phyloP scores from a whole-genome alignment of 2,113 vertebrate genomes.

The Oncorhynchus keta region DNA sequence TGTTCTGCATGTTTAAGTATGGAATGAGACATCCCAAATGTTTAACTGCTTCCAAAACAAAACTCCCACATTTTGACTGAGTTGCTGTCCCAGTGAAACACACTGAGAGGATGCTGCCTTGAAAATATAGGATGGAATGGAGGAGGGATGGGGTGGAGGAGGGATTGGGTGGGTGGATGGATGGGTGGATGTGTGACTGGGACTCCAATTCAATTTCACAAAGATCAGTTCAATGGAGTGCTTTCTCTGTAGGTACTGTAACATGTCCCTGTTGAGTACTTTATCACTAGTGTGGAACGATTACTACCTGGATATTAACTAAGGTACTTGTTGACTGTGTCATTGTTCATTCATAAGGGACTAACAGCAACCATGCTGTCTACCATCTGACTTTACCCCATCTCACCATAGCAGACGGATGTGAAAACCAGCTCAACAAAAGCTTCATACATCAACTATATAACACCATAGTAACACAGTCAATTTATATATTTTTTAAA shows the following conservation, averaged over 20 bases:
- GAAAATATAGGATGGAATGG: not conserved
- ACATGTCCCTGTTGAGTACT: not conserved
- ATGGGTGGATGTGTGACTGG: not conserved
- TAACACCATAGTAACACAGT: no score
- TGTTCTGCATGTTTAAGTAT: constrained; percentile 81
- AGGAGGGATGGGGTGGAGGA: constrained; percentile 61
- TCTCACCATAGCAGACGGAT: not conserved
- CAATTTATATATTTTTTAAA: no score
- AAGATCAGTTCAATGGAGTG: not conserved
- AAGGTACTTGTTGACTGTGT: not conserved
- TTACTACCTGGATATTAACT: not conserved
- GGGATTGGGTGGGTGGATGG: not conserved
- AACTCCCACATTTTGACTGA: constrained; percentile 3
- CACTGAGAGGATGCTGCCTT: constrained; percentile 61
- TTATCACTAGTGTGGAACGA: not conserved
- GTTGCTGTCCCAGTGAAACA: constrained; percentile 62
- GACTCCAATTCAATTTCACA: not conserved
- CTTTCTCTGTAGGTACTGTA: not conserved
- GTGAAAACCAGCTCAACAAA: not conserved
- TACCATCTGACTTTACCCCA: not conserved
- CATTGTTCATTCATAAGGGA: not conserved
- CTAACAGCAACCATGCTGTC: not conserved
- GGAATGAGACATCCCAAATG: constrained; percentile 73
- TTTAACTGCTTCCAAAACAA: constrained; percentile 59
- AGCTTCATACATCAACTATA: no score